Evolutionary conservation across 2,797 vertebrate species (phyloP).

Genomic region (Hozukius guyotensis): DNA sequence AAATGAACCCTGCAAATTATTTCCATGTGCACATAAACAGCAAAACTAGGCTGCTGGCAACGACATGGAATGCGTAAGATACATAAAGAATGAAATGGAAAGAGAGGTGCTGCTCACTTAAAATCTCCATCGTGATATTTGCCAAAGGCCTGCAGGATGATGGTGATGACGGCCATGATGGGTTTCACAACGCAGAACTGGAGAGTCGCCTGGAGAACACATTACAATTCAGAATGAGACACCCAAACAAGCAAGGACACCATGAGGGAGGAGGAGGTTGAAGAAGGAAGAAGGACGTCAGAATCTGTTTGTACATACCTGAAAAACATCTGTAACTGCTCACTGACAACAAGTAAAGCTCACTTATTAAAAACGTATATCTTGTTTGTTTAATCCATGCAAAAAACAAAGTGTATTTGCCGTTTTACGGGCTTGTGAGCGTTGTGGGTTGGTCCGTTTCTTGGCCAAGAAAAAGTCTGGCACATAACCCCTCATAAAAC

Average conservation of each 20-base stretch:
- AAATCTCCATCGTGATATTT: conserved; percentile 98
- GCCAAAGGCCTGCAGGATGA: conserved; percentile 93
- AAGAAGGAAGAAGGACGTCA: background rate
- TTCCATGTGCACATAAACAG: conserved; percentile 41
- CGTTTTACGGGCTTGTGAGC: background rate
- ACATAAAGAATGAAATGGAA: conserved; percentile 31
- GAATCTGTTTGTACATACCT: conserved; percentile 14
- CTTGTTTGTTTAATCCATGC: background rate
- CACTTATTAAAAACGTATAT: background rate
- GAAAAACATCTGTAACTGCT: conserved; percentile 8
- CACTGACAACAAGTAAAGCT: background rate
- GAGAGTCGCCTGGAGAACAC: conserved; percentile 90
- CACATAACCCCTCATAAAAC: background rate
- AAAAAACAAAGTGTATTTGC: background rate
- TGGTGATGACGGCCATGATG: conserved; percentile 93
- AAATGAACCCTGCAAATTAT: conserved; percentile 34
- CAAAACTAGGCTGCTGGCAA: conserved; percentile 37
- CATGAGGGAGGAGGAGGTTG: background rate
- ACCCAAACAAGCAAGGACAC: conserved; percentile 33
- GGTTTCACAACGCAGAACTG: conserved; percentile 99
- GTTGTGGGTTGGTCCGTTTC: background rate
- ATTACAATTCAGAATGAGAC: conserved; percentile 45
- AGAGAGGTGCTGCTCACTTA: conserved; percentile 86
- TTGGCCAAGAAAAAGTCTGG: background rate
- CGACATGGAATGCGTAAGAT: conserved; percentile 15